Percentiles rank a stretch among this genome's conserved stretches.
phyloP scores from a whole-genome alignment of 2,888 invertebrate species.

The Seladonia tumulorum region DNA sequence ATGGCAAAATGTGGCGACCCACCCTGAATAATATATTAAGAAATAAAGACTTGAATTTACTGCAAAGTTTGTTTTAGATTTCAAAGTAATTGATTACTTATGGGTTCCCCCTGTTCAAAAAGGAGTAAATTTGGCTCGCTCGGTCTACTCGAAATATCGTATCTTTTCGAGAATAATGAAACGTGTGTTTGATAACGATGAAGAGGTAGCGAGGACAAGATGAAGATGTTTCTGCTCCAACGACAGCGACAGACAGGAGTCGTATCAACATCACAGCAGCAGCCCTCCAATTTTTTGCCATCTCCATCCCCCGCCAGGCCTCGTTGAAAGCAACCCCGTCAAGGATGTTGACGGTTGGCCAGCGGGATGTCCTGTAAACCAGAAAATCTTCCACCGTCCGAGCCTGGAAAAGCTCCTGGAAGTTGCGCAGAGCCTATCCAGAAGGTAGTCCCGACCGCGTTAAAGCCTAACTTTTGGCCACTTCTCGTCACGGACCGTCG shows the following conservation, averaged over 20 bases:
- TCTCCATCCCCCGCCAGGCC: conserved; percentile 25
- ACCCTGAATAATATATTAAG: no score
- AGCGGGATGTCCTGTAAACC: conserved; percentile 57
- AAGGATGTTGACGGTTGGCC: conserved; percentile 63
- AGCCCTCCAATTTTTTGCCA: conserved; percentile 37
- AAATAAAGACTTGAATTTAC: no score
- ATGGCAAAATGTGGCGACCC: no score
- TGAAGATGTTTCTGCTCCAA: conserved; percentile 7
- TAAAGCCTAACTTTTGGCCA: conserved; percentile 69
- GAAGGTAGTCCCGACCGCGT: conserved; percentile 59
- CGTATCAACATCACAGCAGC: conserved; percentile 61
- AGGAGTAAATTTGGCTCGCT: no score
- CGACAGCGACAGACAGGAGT: conserved; percentile 41
- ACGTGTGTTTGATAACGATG: background rate
- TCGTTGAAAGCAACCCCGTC: conserved; percentile 65
- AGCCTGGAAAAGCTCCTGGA: conserved; percentile 48
- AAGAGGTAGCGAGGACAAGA: background rate
- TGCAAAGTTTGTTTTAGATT: no score
- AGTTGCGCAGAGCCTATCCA: conserved; percentile 25
- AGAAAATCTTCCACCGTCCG: conserved; percentile 36
- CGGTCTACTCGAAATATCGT: no score
- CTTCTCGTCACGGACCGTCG: conserved; percentile 65
- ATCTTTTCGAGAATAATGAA: background rate
- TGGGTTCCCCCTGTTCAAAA: no score
- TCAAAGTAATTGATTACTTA: no score